Conservation (phyloP, 2,797 vertebrate species). For the Cyclura pinguis region DNA sequence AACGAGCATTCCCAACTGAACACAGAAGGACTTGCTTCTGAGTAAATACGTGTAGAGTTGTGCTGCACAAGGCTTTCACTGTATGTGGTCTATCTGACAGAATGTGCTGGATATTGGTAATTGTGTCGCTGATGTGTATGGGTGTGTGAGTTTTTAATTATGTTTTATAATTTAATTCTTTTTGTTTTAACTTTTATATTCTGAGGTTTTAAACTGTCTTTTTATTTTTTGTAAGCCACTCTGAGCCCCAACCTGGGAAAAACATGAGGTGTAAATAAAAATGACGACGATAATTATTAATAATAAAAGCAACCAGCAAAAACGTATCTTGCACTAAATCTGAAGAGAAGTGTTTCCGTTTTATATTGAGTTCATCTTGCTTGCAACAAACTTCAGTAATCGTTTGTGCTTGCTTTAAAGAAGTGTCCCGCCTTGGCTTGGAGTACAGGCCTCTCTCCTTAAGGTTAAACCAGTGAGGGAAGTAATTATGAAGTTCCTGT, state of each 20-base stretch:
- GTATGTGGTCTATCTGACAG: too few species aligned
- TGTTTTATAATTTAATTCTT: too few species aligned
- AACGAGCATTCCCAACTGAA: neutral
- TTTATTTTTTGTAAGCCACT: too few species aligned
- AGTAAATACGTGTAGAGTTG: neutral
- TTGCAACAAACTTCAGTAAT: neutral
- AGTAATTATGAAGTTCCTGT: neutral
- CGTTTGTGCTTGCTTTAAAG: neutral
- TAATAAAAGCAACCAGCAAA: conserved; percentile 69
- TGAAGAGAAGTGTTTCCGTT: conserved; percentile 71
- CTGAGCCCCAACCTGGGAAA: too few species aligned
- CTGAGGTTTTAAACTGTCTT: too few species aligned
- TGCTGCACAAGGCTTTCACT: neutral
- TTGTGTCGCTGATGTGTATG: too few species aligned
- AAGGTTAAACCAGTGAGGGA: neutral
- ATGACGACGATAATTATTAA: too few species aligned
- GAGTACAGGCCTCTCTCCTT: neutral
- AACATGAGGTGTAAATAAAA: too few species aligned
- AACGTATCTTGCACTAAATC: conserved; percentile 73
- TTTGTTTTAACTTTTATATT: too few species aligned
- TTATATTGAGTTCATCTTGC: conserved; percentile 11
- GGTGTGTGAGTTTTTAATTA: too few species aligned
- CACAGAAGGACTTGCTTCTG: neutral
- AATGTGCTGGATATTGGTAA: too few species aligned
- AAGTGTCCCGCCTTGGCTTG: neutral